Base-by-base conservation (phyloP, 2,888 invertebrate species). In the Nesidiocoris tenuis region DNA sequence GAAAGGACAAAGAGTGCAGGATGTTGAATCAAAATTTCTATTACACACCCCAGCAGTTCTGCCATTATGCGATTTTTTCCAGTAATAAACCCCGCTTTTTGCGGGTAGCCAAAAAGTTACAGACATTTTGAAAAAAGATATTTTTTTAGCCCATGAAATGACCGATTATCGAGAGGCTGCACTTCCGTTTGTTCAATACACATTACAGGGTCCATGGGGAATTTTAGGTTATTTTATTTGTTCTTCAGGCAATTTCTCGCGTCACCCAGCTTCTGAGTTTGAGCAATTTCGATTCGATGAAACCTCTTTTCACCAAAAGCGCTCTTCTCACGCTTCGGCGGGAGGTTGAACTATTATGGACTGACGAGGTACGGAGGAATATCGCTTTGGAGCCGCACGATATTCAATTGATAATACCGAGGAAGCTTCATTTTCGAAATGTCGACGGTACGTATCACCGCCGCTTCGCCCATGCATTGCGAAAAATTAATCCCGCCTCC, bases 341-440 rank as follows among this genome's bases (percentile, higher is more conserved):
- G 1, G 79, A 79, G 61, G 77, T 79, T 12, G 79, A 79, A 64
- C 61, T 79, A 55, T 39, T 78, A n/a, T 79, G 79, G 79, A 67
- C 77, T 17, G 76, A 78, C 61, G 79, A 79, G 67, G 76, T 79
- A 12, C 24, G 72, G 54, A 25, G 77, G n/a, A 76, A 79, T 64
- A 79, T 79, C 19, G 76, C 68, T 3, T 54, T 79, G 12, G 72
- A 74, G n/a, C 78, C 79, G 19, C 76, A 77, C 25, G 79, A 79
- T 55, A 75, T 79, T 19, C 79, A 78, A 17, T 74, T 79, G 16
- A 75, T 78, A n/a, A 77, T 79, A 54, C 79, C 79, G 2, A 76
- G 76, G 19, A 79, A 77, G 61, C 22, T 79, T 0, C 74, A 78
- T 65, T 76, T 79, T 23, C 71, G 79, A 22, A 54, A 76, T 66